Conservation (phyloP, 1,140 invertebrate species). For the Drosophila suzukii region DNA sequence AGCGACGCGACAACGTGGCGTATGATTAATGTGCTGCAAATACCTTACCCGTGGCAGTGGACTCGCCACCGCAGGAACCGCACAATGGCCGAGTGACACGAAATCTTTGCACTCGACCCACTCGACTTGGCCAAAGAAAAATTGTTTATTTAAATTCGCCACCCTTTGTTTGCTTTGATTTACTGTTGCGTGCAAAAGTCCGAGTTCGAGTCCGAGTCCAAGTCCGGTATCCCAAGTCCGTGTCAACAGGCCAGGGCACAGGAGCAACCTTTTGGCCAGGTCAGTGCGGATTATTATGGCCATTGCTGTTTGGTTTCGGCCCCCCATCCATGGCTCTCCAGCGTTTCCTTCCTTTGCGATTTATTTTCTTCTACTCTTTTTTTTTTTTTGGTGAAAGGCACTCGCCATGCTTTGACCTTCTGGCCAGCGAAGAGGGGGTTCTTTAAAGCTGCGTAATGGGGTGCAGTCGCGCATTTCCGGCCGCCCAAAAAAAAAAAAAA, state of each 20-base stretch:
- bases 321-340: neutral
- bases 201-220: neutral
- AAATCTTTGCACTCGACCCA: slow-evolving; percentile 24
- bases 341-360: neutral
- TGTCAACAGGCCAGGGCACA: slow-evolving; percentile 19
- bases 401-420: slow-evolving; percentile 47
- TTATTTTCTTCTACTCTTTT: too few relatives aligned
- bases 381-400: slow-evolving; percentile 6
- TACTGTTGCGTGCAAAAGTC: slow-evolving; percentile 35
- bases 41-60: slow-evolving; percentile 17
- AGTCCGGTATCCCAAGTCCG: neutral
- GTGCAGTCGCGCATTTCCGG: slow-evolving; percentile 65
- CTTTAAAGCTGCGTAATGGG: slow-evolving; percentile 12
- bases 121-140: neutral
- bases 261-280: slow-evolving; percentile 40
- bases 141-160: slow-evolving; percentile 36
- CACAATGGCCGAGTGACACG: slow-evolving; percentile 48
- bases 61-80: neutral
- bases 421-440: neutral
- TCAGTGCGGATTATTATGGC: slow-evolving; percentile 51
- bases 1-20: slow-evolving; percentile 32
- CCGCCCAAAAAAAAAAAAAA: slow-evolving; percentile 30
- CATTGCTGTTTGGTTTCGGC: slow-evolving; percentile 6
- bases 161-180: slow-evolving; percentile 39
- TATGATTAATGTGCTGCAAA: slow-evolving; percentile 52